Percentiles rank a stretch among this genome's conserved stretches.
These are phyloP conservation scores for Chrysochloris asiatica DNA, from an alignment of 2,113 vertebrate species.

Conservation along the genomic window DNA sequence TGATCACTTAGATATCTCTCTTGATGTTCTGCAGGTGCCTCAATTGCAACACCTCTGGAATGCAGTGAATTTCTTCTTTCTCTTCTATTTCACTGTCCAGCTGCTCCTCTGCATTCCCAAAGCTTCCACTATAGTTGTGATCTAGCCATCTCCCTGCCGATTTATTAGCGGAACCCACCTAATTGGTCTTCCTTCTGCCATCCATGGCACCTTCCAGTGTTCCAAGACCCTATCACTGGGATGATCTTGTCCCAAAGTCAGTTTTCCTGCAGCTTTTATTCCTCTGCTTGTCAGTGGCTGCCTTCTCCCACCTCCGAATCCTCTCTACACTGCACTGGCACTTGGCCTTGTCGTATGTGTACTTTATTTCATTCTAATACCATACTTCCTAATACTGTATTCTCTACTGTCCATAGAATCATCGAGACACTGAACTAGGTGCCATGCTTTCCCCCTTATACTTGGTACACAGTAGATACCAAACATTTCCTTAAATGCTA, in stretches of 20 bases:
- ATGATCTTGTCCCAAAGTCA: not conserved
- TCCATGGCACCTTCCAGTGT: not conserved
- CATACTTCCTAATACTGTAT: no score
- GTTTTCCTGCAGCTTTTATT: not conserved
- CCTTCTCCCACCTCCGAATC: not conserved
- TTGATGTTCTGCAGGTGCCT: not conserved
- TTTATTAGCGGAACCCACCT: not conserved
- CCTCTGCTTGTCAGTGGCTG: not conserved
- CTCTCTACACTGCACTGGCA: no score
- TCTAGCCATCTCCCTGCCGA: not conserved
- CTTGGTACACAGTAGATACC: not conserved
- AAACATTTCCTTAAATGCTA: not conserved
- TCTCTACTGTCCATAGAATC: no score
- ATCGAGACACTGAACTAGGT: not conserved
- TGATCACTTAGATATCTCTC: not conserved
- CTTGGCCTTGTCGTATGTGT: no score
- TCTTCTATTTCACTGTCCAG: not conserved
- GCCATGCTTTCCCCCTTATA: not conserved
- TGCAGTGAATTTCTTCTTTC: not conserved
- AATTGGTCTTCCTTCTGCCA: not conserved
- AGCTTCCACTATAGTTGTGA: not conserved
- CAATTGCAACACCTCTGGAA: not conserved
- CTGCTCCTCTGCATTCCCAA: not conserved
- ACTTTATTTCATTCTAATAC: no score
- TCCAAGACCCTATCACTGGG: not conserved